Base-by-base conservation (phyloP, 2,113 vertebrate species). In the Phylloscopus trochiloides region DNA sequence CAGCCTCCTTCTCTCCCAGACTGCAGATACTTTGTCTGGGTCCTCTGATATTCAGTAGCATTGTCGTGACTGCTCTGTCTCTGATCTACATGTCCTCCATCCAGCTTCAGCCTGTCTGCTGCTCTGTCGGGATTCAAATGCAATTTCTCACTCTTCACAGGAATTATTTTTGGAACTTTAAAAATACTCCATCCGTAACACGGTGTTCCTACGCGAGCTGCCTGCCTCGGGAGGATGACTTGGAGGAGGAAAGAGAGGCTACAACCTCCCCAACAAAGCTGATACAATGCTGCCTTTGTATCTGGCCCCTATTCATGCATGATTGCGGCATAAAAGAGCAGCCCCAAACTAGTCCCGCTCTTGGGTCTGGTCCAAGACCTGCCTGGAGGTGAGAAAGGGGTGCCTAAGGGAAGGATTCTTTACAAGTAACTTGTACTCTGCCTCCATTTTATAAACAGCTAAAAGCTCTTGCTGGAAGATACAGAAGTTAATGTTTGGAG, bases 131-230 rank as follows among this genome's bases (percentile, higher is more conserved):
- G 87, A 91, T 80, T 88, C 94, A 95, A 68, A 91, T 16, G 18
- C 54, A 90, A 68, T 78, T 96, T 96, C 93, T 96, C 70, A 55
- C 52, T 93, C 92, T 74, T 93, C 85, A 67, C 48, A 79, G 61
- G 80, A 91, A 89, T 97, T 97, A 96, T 97, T 97, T 97, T 86
- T 93, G 71, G 89, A 79, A 31, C 62, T 96, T 97, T 94, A 93
- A 92, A 94, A 97, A 92, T 95, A 93, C 77, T 94, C 66, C 2
- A 4, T 92, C 94, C 17, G 40, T 96, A 92, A 90, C 48, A 25
- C 48, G 2, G 51, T 40, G n/a, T 96, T 95, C 92, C 34, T 17
- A 65, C 87, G n/a, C 2, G 20, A 93, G 70, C 87, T 95, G 86
- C 66, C 70, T 90, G 94, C 28, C 6, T 86, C 2, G 8, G 38